Evolutionary conservation across 2,888 invertebrate species (phyloP).

Genomic region (Drosophila macrospina): DNA sequence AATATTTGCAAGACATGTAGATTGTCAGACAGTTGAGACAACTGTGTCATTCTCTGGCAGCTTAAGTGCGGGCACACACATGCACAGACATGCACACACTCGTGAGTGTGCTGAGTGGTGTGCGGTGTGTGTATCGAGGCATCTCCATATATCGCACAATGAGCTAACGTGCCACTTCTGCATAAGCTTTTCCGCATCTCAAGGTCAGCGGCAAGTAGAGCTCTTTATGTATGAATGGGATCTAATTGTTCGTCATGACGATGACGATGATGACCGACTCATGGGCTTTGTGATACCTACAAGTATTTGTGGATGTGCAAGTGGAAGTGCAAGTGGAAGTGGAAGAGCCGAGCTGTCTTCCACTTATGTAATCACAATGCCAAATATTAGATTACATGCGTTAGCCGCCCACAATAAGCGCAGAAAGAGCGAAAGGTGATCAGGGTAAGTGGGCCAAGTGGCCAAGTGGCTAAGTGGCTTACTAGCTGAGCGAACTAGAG

Average conservation of each 20-base stretch:
- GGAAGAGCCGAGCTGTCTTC: not conserved
- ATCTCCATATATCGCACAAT: slow-evolving; percentile 45
- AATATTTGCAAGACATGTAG: slow-evolving; percentile 37
- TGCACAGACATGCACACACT: slow-evolving; percentile 2
- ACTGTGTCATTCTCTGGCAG: slow-evolving; percentile 28
- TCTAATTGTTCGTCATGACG: slow-evolving; percentile 71
- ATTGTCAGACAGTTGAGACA: slow-evolving; percentile 24
- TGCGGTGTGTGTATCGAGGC: slow-evolving; percentile 42
- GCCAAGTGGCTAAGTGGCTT: slow-evolving; percentile 10
- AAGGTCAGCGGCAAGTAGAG: slow-evolving; percentile 70
- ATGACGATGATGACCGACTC: slow-evolving; percentile 53
- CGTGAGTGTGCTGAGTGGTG: slow-evolving; percentile 10
- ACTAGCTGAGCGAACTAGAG: not conserved
- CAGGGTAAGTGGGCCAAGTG: slow-evolving; percentile 15
- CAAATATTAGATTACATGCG: slow-evolving; percentile 62
- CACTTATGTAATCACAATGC: slow-evolving; percentile 59
- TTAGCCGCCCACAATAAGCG: slow-evolving; percentile 14
- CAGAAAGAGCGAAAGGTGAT: slow-evolving; percentile 18
- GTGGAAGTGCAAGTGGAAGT: slow-evolving; percentile 19
- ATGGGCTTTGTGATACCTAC: slow-evolving; percentile 40
- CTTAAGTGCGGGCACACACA: slow-evolving; percentile 22
- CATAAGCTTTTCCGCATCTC: slow-evolving; percentile 55
- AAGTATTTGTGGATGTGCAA: slow-evolving; percentile 21
- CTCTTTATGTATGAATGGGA: slow-evolving; percentile 75
- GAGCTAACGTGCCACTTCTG: slow-evolving; percentile 53